A percentile compares a stretch with the other conserved stretches of the same genome.
Conservation (phyloP, 2,888 invertebrate genomes). For the Eustalomyia histrio region DNA sequence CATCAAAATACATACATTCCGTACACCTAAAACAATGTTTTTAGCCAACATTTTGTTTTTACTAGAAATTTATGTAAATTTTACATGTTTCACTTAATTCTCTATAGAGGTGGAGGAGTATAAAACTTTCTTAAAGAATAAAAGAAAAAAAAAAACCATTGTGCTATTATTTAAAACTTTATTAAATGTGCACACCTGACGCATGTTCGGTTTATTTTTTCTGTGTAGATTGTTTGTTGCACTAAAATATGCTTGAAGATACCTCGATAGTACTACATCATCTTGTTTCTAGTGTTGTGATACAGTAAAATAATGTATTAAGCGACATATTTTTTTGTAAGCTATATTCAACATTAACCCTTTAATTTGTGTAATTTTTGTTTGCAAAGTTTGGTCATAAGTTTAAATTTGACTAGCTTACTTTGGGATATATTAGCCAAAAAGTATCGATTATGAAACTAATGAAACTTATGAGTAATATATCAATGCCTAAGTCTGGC, state of each 20-base stretch:
- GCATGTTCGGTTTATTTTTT: slow-evolving; percentile 43
- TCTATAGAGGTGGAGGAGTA: neutral
- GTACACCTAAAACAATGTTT: neutral
- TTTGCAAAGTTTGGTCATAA: no score
- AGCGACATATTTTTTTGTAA: no score
- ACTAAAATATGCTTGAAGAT: slow-evolving; percentile 54
- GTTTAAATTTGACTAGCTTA: no score
- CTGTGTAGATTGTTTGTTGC: slow-evolving; percentile 34
- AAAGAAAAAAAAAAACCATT: slow-evolving; percentile 42
- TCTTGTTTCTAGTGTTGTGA: slow-evolving; percentile 7
- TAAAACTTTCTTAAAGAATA: slow-evolving; percentile 13
- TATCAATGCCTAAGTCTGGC: no score
- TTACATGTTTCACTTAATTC: slow-evolving; percentile 69
- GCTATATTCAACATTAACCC: no score
- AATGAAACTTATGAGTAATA: no score
- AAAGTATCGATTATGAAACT: no score
- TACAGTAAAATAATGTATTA: no score
- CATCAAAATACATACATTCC: slow-evolving; percentile 1
- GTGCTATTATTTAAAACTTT: slow-evolving; percentile 62
- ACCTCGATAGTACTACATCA: slow-evolving; percentile 50
- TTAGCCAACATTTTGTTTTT: slow-evolving; percentile 73
- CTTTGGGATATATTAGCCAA: no score
- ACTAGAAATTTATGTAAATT: slow-evolving; percentile 77
- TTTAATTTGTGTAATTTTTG: no score
- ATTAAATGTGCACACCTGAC: slow-evolving; percentile 65